phyloP scores from a whole-genome alignment of 1,140 invertebrate species.

The Caligus rogercresseyi region DNA sequence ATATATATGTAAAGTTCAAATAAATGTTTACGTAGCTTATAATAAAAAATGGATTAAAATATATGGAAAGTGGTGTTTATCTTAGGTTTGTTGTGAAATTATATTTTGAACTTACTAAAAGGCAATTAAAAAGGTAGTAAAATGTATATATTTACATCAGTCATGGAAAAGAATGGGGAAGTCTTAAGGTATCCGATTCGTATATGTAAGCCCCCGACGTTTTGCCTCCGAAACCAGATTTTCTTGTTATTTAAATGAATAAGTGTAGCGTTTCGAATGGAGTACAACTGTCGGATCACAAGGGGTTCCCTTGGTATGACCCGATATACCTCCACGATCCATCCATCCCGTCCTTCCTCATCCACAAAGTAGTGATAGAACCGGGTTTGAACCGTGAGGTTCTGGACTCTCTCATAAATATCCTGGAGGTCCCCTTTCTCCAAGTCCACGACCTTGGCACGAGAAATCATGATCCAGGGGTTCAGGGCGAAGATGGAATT shows the following conservation, averaged over 20 bases:
- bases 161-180: not conserved
- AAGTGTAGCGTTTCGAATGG: not conserved
- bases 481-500: not conserved
- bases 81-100: too few species aligned
- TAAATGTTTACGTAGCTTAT: too few species aligned
- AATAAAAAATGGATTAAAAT: too few species aligned
- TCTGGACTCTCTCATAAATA: not conserved
- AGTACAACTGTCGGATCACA: not conserved
- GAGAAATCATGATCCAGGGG: not conserved
- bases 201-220: not conserved
- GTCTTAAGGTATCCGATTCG: not conserved
- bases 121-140: too few species aligned
- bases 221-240: not conserved
- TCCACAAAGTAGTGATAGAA: not conserved
- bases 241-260: not conserved
- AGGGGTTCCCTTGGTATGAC: not conserved
- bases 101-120: too few species aligned
- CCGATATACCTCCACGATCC: not conserved
- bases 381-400: not conserved
- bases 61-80: too few species aligned
- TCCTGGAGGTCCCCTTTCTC: not conserved
- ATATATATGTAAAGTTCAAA: too few species aligned
- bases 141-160: not conserved
- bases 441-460: not conserved
- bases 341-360: not conserved